These are phyloP conservation scores for Tenthredo amoena DNA, from an alignment of 2,888 invertebrate species.

Conservation along the genomic window DNA sequence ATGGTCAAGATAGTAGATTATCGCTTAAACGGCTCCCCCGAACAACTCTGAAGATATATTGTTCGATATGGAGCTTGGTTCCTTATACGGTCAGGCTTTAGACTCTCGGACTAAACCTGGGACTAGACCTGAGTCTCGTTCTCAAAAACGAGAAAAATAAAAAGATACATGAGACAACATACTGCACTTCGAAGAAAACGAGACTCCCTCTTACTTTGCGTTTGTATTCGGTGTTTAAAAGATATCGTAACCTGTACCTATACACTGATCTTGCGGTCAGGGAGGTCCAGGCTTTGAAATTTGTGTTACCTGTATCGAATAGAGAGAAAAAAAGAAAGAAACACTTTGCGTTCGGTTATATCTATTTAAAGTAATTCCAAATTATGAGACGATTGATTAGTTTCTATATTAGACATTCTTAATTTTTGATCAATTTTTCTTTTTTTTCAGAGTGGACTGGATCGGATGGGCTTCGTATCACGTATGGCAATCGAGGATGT, in stretches of 20 bases:
- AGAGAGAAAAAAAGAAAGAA: neutral
- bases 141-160: neutral
- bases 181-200: neutral
- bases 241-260: neutral
- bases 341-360: neutral
- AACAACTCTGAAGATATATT: neutral
- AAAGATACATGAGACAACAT: neutral
- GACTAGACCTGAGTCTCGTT: neutral
- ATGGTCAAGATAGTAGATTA: neutral
- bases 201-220: neutral
- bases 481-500: neutral
- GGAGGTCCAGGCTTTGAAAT: neutral
- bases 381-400: neutral
- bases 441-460: neutral
- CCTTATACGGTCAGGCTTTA: neutral
- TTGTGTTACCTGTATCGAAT: neutral
- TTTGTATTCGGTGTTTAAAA: neutral
- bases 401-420: neutral
- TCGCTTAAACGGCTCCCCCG: neutral
- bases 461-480: neutral
- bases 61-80: neutral
- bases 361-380: too few relatives aligned
- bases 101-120: neutral
- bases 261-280: neutral
- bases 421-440: neutral